Conservation (phyloP, 2,888 invertebrate genomes). For the Liposcelis brunnea region DNA sequence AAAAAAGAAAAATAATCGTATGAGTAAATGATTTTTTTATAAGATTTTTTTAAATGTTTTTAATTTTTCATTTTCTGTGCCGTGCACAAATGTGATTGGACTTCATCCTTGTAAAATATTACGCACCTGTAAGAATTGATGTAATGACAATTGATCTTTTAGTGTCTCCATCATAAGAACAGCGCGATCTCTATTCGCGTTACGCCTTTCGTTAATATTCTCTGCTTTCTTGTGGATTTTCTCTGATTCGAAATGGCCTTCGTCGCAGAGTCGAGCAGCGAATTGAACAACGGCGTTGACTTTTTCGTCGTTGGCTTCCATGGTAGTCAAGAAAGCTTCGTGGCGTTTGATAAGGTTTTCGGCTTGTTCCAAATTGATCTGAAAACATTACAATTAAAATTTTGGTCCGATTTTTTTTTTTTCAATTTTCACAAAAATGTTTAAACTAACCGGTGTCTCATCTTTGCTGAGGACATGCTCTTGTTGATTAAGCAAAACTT, state of each 20-base stretch:
- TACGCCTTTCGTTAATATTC: conserved; percentile 76
- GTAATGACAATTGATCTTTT: conserved; percentile 84
- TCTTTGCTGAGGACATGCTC: conserved; percentile 95
- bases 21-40: too few species aligned
- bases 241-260: conserved; percentile 90
- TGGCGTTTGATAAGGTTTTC: conserved; percentile 94
- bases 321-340: conserved; percentile 96
- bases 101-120: too few species aligned
- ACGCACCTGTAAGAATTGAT: conserved; percentile 72
- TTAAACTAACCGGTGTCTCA: conserved; percentile 59
- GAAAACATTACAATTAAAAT: conserved; percentile 7
- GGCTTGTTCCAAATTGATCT: conserved; percentile 82
- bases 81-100: too few species aligned
- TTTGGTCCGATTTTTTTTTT: background rate
- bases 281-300: conserved; percentile 93
- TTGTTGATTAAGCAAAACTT: conserved; percentile 93
- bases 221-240: conserved; percentile 94
- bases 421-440: background rate
- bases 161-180: conserved; percentile 80
- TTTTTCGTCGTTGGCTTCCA: conserved; percentile 99
- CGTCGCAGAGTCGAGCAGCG: conserved; percentile 75
- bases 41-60: too few species aligned
- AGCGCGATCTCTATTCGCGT: conserved; percentile 81
- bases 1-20: conserved; percentile 6
- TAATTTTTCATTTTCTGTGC: too few species aligned